Conservation (phyloP, 2,888 invertebrate genomes). For the Rhagonycha lutea region DNA sequence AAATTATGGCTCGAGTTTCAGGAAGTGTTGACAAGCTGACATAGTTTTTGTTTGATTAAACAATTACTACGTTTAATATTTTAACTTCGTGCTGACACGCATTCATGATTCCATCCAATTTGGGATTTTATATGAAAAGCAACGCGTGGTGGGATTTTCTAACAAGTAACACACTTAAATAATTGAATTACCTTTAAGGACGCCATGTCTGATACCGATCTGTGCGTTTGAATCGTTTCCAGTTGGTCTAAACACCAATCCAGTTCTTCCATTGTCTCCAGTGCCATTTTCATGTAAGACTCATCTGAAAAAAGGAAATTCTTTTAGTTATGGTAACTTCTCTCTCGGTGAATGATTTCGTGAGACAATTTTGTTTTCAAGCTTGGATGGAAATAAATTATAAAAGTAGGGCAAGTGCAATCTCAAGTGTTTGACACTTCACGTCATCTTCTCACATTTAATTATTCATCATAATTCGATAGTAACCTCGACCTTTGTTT, state of each 20-base stretch:
- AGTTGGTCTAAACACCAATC: conserved; percentile 99
- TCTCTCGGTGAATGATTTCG: neutral
- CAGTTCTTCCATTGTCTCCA: conserved; percentile 97
- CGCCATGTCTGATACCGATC: conserved; percentile 99
- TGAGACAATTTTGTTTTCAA: neutral
- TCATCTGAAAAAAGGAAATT: conserved; percentile 70
- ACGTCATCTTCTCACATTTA: neutral
- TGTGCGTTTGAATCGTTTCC: conserved; percentile 99
- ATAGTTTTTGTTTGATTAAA: conserved; percentile 5
- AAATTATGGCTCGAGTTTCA: conserved; percentile 5
- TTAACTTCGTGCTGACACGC: conserved; percentile 1
- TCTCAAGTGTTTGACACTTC: neutral
- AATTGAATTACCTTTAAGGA: conserved; percentile 85
- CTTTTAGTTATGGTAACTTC: neutral
- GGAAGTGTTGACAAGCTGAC: conserved; percentile 6
- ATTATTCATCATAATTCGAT: neutral
- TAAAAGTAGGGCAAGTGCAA: neutral
- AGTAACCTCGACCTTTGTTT: neutral
- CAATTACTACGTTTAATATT: conserved; percentile 6
- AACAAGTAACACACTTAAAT: neutral
- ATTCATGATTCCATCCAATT: neutral
- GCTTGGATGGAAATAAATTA: neutral
- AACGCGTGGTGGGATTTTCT: neutral
- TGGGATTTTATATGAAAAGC: neutral
- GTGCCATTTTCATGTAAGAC: conserved; percentile 88